Conservation (phyloP, 2,888 invertebrate species). For the Chydorus sphaericus region DNA sequence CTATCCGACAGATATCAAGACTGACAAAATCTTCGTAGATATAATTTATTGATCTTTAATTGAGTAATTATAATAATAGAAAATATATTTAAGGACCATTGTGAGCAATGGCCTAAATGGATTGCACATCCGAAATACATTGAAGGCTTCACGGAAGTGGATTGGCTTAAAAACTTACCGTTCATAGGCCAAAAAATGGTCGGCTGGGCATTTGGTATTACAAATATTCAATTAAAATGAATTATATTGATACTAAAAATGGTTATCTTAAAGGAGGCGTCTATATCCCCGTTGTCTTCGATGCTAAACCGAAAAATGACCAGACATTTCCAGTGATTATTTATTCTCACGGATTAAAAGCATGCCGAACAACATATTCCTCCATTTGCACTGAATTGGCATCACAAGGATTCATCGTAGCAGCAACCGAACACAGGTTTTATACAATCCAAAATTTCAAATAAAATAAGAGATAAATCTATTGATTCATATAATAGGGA, state of each 20-base stretch:
- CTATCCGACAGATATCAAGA: constrained; percentile 38
- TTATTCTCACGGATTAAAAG: constrained; percentile 49
- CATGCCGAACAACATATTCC: constrained; percentile 42
- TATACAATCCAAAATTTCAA: constrained; percentile 2
- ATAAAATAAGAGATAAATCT: background rate
- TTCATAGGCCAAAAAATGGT: constrained; percentile 26
- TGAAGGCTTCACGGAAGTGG: constrained; percentile 34
- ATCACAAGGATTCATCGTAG: constrained; percentile 47
- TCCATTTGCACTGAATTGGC: constrained; percentile 45
- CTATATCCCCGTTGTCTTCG: constrained; percentile 38
- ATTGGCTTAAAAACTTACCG: constrained; percentile 29
- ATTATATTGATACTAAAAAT: too few relatives aligned
- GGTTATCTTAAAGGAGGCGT: too few relatives aligned
- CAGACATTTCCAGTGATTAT: constrained; percentile 38
- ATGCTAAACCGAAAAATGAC: constrained; percentile 28
- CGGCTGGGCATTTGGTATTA: constrained; percentile 25
- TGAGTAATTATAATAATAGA: constrained; percentile 18
- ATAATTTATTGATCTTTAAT: background rate
- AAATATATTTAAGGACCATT: constrained; percentile 32
- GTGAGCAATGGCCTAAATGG: constrained; percentile 39
- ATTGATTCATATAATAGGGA: constrained; percentile 13
- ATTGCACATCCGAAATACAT: constrained; percentile 39
- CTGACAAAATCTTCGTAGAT: too few relatives aligned
- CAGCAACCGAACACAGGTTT: constrained; percentile 48
- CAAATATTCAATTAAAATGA: background rate